Evolutionary conservation across 2,797 vertebrate genomes (phyloP), one percentile per base, ranked within the genome.

Genomic region (Darevskia mixta): DNA sequence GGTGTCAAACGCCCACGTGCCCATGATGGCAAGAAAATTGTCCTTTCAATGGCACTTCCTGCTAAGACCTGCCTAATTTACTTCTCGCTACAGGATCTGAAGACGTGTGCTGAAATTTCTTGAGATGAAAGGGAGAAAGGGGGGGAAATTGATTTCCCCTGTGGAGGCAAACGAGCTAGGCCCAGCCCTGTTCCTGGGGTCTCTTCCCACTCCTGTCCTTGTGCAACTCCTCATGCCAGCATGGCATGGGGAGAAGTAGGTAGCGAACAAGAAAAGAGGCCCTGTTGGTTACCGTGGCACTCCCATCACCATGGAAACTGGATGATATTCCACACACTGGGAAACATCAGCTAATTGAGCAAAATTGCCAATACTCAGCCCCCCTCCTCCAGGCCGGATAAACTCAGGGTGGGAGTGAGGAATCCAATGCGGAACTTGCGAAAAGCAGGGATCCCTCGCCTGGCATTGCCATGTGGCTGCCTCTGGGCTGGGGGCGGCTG

Each of bases 11-110:
- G 8, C 88, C 88, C 83, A 86, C 88, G 1, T 55, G 78, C 83
- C 83, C 55, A 15, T 1, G 43, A 77, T 77, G 83, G 88, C 88
- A 86, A 82, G 88, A 82, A 89, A 86, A 89, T 89, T 82, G 72
- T 81, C 83, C 88, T 89, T 85, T 89, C 88, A 89, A 81, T 86
- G 83, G 72, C 81, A 89, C 71, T 86, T 86, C 88, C 88, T 86
- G 83, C 83, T 86, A 89, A 89, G 71, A 85, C 78, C 71, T 89
- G 83, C 88, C 71, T 77, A 81, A 85, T 89, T 86, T 81, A 77
- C 78, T 61, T 85, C 83, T 86, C 78, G 0, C 83, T 77, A 76
- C 85, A 89, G 83, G 88, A 86, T 82, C 78, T 5, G 41, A 77
- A 38, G 88, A 75, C 71, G 32, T 81, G 78, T 76, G 79, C 78